These are phyloP conservation scores for Alligator mississippiensis DNA, from an alignment of 2,113 vertebrate genomes.

Conservation along the genomic window DNA sequence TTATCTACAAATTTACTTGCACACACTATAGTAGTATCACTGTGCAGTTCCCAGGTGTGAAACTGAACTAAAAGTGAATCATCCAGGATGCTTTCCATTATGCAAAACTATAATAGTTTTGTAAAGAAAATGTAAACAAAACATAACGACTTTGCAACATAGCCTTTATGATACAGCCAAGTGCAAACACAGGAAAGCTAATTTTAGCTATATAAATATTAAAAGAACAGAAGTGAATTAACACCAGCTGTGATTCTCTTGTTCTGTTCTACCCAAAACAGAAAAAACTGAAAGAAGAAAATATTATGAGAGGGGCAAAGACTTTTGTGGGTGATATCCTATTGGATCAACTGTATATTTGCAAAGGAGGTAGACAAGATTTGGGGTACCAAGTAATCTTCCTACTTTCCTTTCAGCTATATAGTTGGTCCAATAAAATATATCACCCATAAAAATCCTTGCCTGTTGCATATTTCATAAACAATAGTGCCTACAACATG, in stretches of 20 bases:
- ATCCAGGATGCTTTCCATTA: neutral
- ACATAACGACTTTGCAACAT: neutral
- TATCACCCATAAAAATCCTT: too few species aligned
- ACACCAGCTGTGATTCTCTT: neutral
- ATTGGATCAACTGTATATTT: too few species aligned
- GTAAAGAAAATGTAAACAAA: neutral
- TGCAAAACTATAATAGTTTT: neutral
- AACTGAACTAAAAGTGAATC: neutral
- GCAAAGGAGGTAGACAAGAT: too few species aligned
- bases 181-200: neutral
- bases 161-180: neutral
- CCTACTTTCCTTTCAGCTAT: too few species aligned
- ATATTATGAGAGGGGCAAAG: too few species aligned
- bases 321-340: too few species aligned
- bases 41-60: neutral
- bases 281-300: neutral
- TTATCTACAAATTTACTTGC: neutral
- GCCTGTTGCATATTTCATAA: too few species aligned
- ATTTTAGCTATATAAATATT: slow-evolving; percentile 12
- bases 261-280: neutral
- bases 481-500: too few species aligned
- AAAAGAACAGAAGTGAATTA: neutral
- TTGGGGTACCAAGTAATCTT: too few species aligned
- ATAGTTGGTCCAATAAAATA: too few species aligned
- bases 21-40: neutral